phyloP scores from a whole-genome alignment of 1,140 invertebrate species.

The Helicorthomorpha holstii region DNA sequence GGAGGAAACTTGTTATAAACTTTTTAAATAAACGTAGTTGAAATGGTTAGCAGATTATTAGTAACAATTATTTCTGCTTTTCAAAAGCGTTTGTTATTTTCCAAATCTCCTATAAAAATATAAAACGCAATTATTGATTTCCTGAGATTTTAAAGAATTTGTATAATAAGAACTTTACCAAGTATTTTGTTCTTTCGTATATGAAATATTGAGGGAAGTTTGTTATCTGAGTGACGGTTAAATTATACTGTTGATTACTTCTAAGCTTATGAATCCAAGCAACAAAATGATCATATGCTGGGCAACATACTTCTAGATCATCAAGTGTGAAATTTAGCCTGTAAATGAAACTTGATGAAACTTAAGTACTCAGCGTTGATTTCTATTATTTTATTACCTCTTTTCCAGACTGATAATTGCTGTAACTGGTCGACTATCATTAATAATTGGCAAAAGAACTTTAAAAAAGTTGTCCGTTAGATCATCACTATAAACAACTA shows the following conservation, averaged over 20 bases:
- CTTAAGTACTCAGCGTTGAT: background rate
- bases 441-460: constrained; percentile 14
- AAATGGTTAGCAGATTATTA: too few species aligned
- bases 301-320: background rate
- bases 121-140: too few species aligned
- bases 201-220: background rate
- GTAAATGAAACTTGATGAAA: background rate
- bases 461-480: constrained; percentile 19
- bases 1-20: too few species aligned
- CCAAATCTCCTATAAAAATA: too few species aligned
- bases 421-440: constrained; percentile 10
- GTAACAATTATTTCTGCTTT: too few species aligned
- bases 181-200: background rate
- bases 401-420: constrained; percentile 18
- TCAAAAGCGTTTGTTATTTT: too few species aligned
- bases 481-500: constrained; percentile 19
- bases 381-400: constrained; percentile 4
- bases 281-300: constrained; percentile 1
- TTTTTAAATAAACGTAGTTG: too few species aligned
- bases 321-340: constrained; percentile 4
- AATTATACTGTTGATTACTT: too few species aligned
- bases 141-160: too few species aligned
- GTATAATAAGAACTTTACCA: too few species aligned
- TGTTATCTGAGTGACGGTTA: too few species aligned
- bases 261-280: too few species aligned